These are phyloP conservation scores for Eulemur macaco DNA, from an alignment of 2,113 vertebrate genomes.

Conservation along the genomic window DNA sequence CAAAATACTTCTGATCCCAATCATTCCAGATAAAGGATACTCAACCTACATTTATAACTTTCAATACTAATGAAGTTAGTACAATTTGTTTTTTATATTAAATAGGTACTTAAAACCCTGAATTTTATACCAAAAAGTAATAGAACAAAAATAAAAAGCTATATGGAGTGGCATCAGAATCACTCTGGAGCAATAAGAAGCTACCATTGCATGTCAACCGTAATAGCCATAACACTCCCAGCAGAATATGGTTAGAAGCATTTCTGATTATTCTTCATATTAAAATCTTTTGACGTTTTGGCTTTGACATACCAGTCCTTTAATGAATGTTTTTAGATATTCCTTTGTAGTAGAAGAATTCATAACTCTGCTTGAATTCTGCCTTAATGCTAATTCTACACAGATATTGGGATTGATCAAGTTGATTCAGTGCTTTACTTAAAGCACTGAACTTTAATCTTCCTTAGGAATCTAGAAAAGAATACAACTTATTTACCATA, in stretches of 20 bases:
- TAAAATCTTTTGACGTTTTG: not conserved
- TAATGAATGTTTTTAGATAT: not conserved
- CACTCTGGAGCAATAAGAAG: not conserved
- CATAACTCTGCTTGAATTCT: not conserved
- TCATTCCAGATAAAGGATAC: not conserved
- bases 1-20: not conserved
- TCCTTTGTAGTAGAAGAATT: not conserved
- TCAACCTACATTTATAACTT: not conserved
- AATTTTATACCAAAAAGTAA: not conserved
- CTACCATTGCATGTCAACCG: not conserved
- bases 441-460: not conserved
- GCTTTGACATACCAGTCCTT: not conserved
- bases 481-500: not conserved
- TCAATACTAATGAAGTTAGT: not conserved
- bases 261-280: not conserved
- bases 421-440: not conserved
- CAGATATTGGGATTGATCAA: not conserved
- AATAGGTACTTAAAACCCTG: not conserved
- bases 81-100: not conserved
- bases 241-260: not conserved
- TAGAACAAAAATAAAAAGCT: not conserved
- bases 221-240: rapidly evolving
- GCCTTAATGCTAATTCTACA: conserved; percentile 7
- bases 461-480: not conserved
- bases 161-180: not conserved